Evolutionary conservation across 2,113 vertebrate genomes (phyloP), one percentile per base, ranked within the genome.

Genomic region (Erinaceus europaeus): DNA sequence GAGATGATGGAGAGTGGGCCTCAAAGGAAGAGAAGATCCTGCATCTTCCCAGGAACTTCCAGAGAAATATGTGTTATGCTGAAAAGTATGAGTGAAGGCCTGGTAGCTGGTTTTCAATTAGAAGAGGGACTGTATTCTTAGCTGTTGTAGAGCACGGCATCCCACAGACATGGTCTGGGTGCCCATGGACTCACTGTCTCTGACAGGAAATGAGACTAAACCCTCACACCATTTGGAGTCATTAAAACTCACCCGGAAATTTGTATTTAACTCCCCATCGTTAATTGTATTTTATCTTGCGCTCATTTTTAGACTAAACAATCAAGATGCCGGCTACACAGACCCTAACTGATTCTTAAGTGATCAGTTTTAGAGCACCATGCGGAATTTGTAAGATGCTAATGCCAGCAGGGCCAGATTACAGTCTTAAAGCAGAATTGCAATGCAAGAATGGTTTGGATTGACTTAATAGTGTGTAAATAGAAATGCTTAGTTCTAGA

Each of bases 321-420:
- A 34, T 72, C 25, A 73, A 91, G 44, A 61, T 67, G 53, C 4
- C 53, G n/a, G 38, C 36, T 65, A 9, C 11, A 50, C 48, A 57
- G 62, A 92, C 27, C 38, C 80, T 34, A 82, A 13, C 23, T 10
- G 53, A 59, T 48, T 82, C 85, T 88, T 73, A 71, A 89, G 25
- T 75, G 25, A 65, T 75, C 40, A 38, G 1, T 84, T 87, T 89
- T 76, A 76, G 61, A 46, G 21, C 36, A 59, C 75, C 46, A 48
- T 44, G 48, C 4, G 75, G 29, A 59, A 57, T 74, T n/a, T 55
- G 0, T 62, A 77, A 5, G 77, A 40, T 77, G 72, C 18, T 68
- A 76, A 62, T 86, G 10, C 36, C 29, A 53, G 9, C n/a, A 42
- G n/a, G 23, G 11, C 79, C 67, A n/a, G 27, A 46, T 50, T 92